Percentiles rank a stretch among this genome's conserved stretches.
These are phyloP conservation scores for Choreutis nemorana DNA, from an alignment of 2,888 invertebrate species.

Conservation along the genomic window DNA sequence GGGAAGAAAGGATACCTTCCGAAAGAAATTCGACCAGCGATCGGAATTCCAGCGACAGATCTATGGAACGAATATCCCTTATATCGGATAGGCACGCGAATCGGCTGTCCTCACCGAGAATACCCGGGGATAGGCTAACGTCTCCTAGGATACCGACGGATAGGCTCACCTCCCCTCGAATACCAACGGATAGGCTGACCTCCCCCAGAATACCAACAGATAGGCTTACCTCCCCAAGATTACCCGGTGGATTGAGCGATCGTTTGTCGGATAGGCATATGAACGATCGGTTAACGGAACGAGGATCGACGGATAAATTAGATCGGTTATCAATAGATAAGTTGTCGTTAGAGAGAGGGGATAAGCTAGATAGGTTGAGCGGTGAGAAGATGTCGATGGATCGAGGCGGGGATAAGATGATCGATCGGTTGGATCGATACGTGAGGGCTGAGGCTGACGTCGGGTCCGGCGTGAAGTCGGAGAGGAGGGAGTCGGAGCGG, in stretches of 20 bases:
- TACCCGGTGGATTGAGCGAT: conserved; percentile 1
- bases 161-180: conserved; percentile 16
- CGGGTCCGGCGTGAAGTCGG: conserved; percentile 38
- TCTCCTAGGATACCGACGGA: conserved; percentile 13
- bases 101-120: conserved; percentile 16
- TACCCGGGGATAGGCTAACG: conserved; percentile 12
- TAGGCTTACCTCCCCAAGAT: conserved; percentile 12
- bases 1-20: conserved; percentile 17
- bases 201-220: conserved; percentile 14
- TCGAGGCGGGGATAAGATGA: too few species aligned
- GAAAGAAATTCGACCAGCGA: conserved; percentile 10
- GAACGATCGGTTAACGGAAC: conserved; percentile 14
- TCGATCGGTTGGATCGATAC: conserved; percentile 25
- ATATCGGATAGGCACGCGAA: conserved; percentile 12
- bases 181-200: conserved; percentile 17
- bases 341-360: conserved; percentile 21
- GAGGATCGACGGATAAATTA: conserved; percentile 17
- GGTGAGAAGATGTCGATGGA: conserved; percentile 1
- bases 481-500: conserved; percentile 37
- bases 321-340: conserved; percentile 30
- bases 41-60: conserved; percentile 14
- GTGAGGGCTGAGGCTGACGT: conserved; percentile 53
- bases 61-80: conserved; percentile 11
- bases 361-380: conserved; percentile 18
- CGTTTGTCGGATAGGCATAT: conserved; percentile 5